phyloP scores from a whole-genome alignment of 2,888 invertebrate genomes.

The Thymelicus sylvestris region DNA sequence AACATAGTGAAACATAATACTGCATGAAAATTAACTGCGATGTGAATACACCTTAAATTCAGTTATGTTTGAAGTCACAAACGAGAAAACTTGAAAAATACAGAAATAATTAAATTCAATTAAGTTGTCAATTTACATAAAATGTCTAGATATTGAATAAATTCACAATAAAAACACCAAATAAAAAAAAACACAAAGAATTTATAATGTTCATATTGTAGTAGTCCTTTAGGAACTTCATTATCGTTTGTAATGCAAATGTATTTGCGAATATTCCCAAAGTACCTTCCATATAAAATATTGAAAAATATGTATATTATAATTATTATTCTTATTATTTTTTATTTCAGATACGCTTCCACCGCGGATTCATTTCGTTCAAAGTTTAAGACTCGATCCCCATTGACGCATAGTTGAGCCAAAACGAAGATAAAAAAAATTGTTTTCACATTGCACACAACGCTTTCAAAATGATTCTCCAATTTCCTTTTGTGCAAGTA shows the following conservation, averaged over 20 bases:
- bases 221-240: neutral
- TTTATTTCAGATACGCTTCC: conserved; percentile 5
- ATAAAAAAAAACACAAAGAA: neutral
- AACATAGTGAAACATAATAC: no score
- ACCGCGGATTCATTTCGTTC: conserved; percentile 11
- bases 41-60: neutral
- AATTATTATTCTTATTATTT: conserved; percentile 6
- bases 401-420: no score
- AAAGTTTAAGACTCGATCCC: neutral
- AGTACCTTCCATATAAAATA: neutral
- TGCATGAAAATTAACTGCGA: no score
- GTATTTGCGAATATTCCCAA: neutral
- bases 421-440: no score
- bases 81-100: neutral
- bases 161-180: neutral
- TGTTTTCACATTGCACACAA: no score
- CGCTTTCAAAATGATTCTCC: no score
- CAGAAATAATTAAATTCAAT: neutral
- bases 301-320: conserved; percentile 10
- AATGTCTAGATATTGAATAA: no score
- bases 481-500: no score
- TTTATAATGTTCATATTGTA: neutral
- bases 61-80: neutral
- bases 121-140: no score
- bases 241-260: neutral